These are phyloP conservation scores for Cordilura impudica DNA, from an alignment of 2,888 invertebrate species.

Conservation along the genomic window DNA sequence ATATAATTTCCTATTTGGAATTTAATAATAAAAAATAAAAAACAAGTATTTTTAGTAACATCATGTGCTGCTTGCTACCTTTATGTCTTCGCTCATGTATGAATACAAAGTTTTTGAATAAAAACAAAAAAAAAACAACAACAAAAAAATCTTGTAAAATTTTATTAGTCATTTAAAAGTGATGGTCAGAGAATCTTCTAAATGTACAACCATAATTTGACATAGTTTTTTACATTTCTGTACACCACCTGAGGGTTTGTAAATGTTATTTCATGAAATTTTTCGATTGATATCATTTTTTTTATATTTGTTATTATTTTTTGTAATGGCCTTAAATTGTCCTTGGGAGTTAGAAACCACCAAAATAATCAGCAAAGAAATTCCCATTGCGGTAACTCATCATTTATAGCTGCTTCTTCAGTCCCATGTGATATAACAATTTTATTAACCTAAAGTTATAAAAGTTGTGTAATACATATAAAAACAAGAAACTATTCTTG, in stretches of 20 bases:
- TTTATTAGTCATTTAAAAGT: neutral
- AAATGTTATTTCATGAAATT: neutral
- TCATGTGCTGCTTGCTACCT: neutral
- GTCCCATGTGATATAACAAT: too few species aligned
- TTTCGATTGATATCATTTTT: too few species aligned
- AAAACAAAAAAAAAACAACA: neutral
- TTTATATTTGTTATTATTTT: too few species aligned
- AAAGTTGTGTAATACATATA: too few species aligned
- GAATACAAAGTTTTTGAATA: neutral
- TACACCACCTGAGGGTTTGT: neutral
- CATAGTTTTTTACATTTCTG: neutral
- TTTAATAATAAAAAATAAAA: too few species aligned
- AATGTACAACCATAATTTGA: neutral
- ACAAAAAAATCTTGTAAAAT: neutral
- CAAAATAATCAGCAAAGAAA: too few species aligned
- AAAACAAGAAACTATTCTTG: too few species aligned
- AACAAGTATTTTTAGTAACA: neutral
- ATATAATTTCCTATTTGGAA: conserved; percentile 2
- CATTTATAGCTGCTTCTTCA: too few species aligned
- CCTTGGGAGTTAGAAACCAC: too few species aligned
- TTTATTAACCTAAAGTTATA: too few species aligned
- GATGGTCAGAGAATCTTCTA: neutral
- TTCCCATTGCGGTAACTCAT: too few species aligned
- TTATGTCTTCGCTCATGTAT: neutral
- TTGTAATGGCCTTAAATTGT: too few species aligned